Base-by-base conservation (phyloP, 2,797 vertebrate species). In the Holocentrus rufus region DNA sequence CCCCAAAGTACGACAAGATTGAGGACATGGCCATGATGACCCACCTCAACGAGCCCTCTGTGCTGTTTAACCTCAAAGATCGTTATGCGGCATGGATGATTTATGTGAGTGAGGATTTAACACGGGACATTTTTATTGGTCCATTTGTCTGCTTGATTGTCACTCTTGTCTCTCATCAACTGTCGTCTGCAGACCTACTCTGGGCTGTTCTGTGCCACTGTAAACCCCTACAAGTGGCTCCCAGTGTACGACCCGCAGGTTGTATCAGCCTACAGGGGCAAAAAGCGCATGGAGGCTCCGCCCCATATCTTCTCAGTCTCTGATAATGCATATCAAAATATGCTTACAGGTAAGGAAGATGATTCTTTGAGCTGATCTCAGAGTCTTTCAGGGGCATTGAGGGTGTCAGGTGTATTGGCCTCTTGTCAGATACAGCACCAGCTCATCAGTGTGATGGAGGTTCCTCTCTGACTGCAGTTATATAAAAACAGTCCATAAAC, bases 11-110 rank as follows among this genome's bases (percentile, higher is more conserved):
- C 56, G 95, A 96, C 85, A 95, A 91, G 88, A 94, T 92, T 1
- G 96, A 97, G 86, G 95, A 96, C 84, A 95, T 96, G 95, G 95
- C 93, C 71, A 94, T 95, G 94, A 88, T 96, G 89, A 96, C 95
- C 0, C 94, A 96, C 76, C 92, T 96, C 71, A 92, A 96, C 0
- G 95, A 96, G 83, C 94, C 96, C 0, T 93, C 95, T 0, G 93
- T 97, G 72, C 92, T 97, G 57, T 95, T 94, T 87, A 96, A 97
- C 91, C 95, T 96, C 85, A 96, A 96, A 89, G 96, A 96, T 1
- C 93, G 93, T 54, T 97, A 96, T 39, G 93, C 92, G 0, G 95
- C 95, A 7, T 97, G 95, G 95, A 96, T 97, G 96, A 96, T 97
- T 83, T 96, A 95, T 2, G 95, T 96, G 2, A 85, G 83, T 94